phyloP scores from a whole-genome alignment of 2,797 vertebrate genomes.

The Centropyge bicolor region DNA sequence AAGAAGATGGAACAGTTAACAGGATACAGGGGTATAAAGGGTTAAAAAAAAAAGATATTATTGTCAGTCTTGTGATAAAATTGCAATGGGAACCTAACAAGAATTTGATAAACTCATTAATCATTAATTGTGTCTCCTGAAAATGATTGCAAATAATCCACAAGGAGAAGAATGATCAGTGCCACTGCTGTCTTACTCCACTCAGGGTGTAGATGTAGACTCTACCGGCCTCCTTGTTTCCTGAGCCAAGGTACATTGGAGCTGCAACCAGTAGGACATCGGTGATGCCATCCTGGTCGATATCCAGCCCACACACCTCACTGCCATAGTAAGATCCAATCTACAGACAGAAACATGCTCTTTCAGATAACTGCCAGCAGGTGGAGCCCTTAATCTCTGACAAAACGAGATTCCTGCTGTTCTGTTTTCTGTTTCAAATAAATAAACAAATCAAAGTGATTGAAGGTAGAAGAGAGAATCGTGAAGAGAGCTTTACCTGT shows the following conservation, averaged over 20 bases:
- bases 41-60: too few relatives aligned
- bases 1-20: neutral
- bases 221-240: constrained; percentile 91
- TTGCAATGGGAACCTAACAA: neutral
- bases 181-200: constrained; percentile 73
- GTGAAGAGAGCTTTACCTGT: constrained; percentile 84
- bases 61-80: neutral
- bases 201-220: constrained; percentile 92
- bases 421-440: neutral
- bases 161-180: neutral
- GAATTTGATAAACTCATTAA: constrained; percentile 1
- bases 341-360: constrained; percentile 73
- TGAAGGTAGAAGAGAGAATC: neutral
- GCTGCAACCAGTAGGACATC: constrained; percentile 94
- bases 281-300: constrained; percentile 91
- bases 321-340: constrained; percentile 98
- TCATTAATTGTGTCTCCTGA: neutral
- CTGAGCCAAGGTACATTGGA: constrained; percentile 93
- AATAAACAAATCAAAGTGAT: constrained; percentile 2
- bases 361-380: constrained; percentile 59
- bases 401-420: neutral
- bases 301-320: constrained; percentile 92
- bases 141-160: neutral
- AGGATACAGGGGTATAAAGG: neutral
- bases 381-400: constrained; percentile 42